Evolutionary conservation across 2,113 vertebrate genomes (phyloP).

Genomic region (Artemisiospiza belli): DNA sequence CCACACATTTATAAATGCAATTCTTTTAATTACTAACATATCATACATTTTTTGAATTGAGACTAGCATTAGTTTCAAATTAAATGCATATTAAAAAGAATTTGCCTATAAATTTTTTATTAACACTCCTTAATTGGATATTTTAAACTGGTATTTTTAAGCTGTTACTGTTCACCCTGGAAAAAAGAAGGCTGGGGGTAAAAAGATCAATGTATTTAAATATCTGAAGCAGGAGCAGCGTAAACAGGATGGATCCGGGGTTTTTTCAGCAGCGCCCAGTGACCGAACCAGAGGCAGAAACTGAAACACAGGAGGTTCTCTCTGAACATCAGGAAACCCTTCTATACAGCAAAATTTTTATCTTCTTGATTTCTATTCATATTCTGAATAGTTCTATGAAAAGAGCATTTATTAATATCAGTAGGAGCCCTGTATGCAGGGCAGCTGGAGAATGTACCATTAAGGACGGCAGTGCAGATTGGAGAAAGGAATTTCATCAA

Average conservation of each 20-base stretch:
- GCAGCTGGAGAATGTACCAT: not conserved
- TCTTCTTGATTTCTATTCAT: constrained; percentile 19
- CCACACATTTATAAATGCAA: not conserved
- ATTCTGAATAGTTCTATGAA: not conserved
- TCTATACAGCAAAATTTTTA: not conserved
- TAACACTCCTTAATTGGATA: not conserved
- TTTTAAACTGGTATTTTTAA: not conserved
- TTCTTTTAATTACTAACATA: not conserved
- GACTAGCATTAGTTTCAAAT: not conserved
- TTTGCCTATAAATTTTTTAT: not conserved
- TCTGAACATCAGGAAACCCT: not conserved
- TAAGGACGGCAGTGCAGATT: not conserved
- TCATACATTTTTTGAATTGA: not conserved
- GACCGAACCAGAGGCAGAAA: not conserved
- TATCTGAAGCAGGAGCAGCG: accelerated
- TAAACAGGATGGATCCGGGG: accelerated
- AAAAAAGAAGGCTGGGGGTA: not conserved
- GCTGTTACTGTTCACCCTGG: not conserved
- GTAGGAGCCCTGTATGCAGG: not conserved
- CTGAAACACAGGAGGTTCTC: not conserved
- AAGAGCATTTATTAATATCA: constrained; percentile 1
- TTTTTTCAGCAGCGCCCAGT: not conserved
- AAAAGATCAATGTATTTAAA: not conserved
- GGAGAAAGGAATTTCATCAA: not conserved
- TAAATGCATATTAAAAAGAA: not conserved